phyloP scores from a whole-genome alignment of 2,113 vertebrate genomes.

The Jacana jacana region DNA sequence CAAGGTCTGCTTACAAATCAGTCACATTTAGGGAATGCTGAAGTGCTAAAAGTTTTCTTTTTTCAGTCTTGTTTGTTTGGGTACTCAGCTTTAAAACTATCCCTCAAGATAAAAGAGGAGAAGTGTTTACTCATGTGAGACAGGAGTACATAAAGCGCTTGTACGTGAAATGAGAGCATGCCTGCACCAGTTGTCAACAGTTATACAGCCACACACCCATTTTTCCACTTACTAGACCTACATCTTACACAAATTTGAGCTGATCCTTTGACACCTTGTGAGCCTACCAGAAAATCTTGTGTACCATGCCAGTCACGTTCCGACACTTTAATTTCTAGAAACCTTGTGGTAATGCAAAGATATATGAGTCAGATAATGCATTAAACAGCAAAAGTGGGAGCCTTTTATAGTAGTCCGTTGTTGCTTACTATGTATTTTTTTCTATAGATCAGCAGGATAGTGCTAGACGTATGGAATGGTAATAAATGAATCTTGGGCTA shows the following conservation, averaged over 20 bases:
- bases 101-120: neutral
- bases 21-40: neutral
- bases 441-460: neutral
- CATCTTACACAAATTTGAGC: neutral
- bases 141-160: neutral
- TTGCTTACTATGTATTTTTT: constrained; percentile 4
- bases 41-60: neutral
- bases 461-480: neutral
- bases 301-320: neutral
- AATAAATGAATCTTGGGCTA: constrained; percentile 17
- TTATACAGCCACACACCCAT: neutral
- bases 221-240: neutral
- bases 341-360: neutral
- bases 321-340: neutral
- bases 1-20: neutral
- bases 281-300: neutral
- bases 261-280: neutral
- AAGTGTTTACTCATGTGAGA: neutral
- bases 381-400: neutral
- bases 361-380: neutral
- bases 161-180: neutral
- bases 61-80: neutral
- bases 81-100: neutral
- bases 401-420: neutral
- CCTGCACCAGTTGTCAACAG: neutral